Base-by-base conservation (phyloP, 2,888 invertebrate genomes). In the Amorpha juglandis region DNA sequence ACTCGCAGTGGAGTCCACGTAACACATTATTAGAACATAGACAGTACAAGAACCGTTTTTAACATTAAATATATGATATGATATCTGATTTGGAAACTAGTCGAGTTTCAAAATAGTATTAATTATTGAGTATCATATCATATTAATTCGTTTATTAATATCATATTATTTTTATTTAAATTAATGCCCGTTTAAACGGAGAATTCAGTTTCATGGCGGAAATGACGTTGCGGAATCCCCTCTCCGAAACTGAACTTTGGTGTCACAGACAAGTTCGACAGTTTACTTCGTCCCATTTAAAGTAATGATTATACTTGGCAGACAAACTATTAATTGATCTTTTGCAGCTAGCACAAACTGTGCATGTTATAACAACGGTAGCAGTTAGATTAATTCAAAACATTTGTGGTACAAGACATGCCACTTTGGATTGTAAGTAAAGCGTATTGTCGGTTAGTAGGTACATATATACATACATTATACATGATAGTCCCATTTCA, bases 221-320 rank as follows among this genome's bases (percentile, higher is more conserved):
- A 47, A 62, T 19, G 62, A 16, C 21, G 62, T 45, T 55, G 63
- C 67, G 50, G 42, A 50, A 70, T 68, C 63, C 68, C 66, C 68
- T 70, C 65, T 53, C 65, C 69, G 63, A 73, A 73, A 75, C 74
- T 71, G 72, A 64, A 74, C 74, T 75, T 72, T 64, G 64, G 63
- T 65, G 67, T 69, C 66, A 67, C 62, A 68, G 64, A 63, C 53
- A 62, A 70, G 64, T 69, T 71, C 62, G 64, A 67, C 69, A 67
- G 67, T 69, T 47, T 69, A 67, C 73, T 68, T 67, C 9, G 62
- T 63, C 8, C 47, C 33, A 27, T 48, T 47, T 63, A n/a, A 27
- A 63, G 58, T 58, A 42, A 42, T 42, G 58, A 58, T 38, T 19
- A 42, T 42, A 58, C 58, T 58, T 58, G 38, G 19, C 58, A 38